These are phyloP conservation scores for Entomobrya multifasciata DNA, from an alignment of 2,888 invertebrate genomes.

Conservation along the genomic window DNA sequence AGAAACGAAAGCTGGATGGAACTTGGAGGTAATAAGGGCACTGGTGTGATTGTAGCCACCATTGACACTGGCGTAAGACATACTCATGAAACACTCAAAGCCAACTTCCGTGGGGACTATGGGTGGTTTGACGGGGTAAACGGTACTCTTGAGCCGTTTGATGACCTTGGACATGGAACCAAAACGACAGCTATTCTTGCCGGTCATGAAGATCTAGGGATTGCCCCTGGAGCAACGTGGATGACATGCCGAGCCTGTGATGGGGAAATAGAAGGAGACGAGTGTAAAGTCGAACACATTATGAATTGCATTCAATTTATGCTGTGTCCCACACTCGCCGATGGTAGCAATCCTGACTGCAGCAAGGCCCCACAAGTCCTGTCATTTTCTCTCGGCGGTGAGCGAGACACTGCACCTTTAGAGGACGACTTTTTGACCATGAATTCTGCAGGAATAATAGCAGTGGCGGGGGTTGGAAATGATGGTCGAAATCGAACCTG, in stretches of 20 bases:
- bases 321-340: conserved; percentile 35
- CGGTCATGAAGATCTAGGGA: conserved; percentile 42
- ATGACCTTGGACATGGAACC: conserved; percentile 58
- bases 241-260: conserved; percentile 38
- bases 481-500: conserved; percentile 25
- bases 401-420: too few species aligned
- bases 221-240: conserved; percentile 53
- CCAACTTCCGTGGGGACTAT: conserved; percentile 8
- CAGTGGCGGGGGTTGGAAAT: conserved; percentile 46
- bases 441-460: conserved; percentile 37
- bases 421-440: background rate
- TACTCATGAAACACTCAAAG: conserved; percentile 40
- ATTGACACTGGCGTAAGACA: conserved; percentile 49
- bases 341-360: conserved; percentile 38
- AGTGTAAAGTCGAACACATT: conserved; percentile 2
- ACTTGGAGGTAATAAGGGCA: too few species aligned
- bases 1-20: too few species aligned
- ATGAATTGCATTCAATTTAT: conserved; percentile 43
- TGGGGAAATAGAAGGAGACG: too few species aligned
- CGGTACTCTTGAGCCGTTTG: background rate
- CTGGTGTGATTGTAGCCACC: background rate
- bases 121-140: conserved; percentile 51
- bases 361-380: conserved; percentile 18
- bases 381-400: too few species aligned
- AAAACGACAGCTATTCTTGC: background rate